These are phyloP conservation scores for Euzetes globulus DNA, from an alignment of 2,888 invertebrate genomes.

Conservation along the genomic window DNA sequence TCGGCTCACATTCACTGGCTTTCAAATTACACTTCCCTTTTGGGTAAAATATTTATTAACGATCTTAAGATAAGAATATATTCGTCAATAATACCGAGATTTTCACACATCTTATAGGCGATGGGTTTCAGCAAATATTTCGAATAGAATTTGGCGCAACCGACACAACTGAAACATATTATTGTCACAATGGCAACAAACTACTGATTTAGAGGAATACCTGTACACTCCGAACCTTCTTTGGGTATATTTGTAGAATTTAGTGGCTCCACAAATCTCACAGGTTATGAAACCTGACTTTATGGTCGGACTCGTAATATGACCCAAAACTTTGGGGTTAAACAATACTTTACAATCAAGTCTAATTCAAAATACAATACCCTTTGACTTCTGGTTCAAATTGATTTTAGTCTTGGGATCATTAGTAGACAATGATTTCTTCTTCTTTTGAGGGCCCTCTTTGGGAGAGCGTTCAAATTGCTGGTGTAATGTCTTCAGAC, in stretches of 20 bases:
- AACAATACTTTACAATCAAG: background rate
- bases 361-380: background rate
- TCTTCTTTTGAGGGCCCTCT: background rate
- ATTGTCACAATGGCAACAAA: background rate
- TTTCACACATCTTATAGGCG: constrained; percentile 24
- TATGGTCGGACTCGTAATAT: background rate
- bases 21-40: constrained; percentile 6
- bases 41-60: background rate
- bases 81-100: constrained; percentile 23
- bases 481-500: constrained; percentile 21
- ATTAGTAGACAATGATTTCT: background rate
- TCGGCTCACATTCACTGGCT: constrained; percentile 33
- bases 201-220: constrained; percentile 8
- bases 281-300: constrained; percentile 34
- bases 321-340: background rate
- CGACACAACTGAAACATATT: background rate
- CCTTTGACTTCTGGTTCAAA: background rate
- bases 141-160: constrained; percentile 31
- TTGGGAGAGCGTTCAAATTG: background rate
- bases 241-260: constrained; percentile 33
- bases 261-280: constrained; percentile 32
- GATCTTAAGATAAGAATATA: background rate
- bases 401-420: background rate
- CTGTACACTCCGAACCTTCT: constrained; percentile 33
- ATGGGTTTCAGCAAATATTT: constrained; percentile 31